Base-by-base conservation (phyloP, 2,797 vertebrate species). In the Mionectes olivaceus region DNA sequence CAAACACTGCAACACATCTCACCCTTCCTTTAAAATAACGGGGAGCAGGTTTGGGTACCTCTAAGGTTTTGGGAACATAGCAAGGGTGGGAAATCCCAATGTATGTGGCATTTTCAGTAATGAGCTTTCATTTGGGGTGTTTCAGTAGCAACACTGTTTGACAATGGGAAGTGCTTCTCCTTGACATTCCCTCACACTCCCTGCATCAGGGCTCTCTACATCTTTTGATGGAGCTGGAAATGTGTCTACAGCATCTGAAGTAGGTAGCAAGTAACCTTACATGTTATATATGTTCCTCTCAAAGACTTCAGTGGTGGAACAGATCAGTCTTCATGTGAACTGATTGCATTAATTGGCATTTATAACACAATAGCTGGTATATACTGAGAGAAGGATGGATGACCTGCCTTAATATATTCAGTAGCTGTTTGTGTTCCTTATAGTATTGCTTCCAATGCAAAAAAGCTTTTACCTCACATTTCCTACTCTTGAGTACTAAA, bases 391-490 rank as follows among this genome's bases (percentile, higher is more conserved):
- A 84, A 80, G 47, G 61, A 74, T 32, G 37, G 89, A 68, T 55
- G 39, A 63, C 53, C 71, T 93, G n/a, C 49, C 37, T 89, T 78
- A 57, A 69, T 53, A 41, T 37, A 74, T 73, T 88, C 59, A 60
- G 55, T 53, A 73, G 60, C 47, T 75, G 46, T 78, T 84, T 88
- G 41, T 81, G 33, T 39, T 74, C 39, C 50, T 78, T 64, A 19
- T 5, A 61, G 30, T 50, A 35, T 61, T 1, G 3, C 32, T 80
- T 87, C 60, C 35, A 76, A 41, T 37, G 78, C 46, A 82, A 24
- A 83, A 93, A 88, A 64, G 18, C 15, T 77, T 92, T 94, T 83
- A 89, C 82, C 79, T 95, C 50, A 71, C 65, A 16, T 46, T 59
- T 84, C 55, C 78, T 93, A 46, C 71, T 89, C 32, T 53, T 78